Evolutionary conservation across 2,797 vertebrate species (phyloP), one percentile per base, ranked within the genome.

Genomic region (Brotula barbata): DNA sequence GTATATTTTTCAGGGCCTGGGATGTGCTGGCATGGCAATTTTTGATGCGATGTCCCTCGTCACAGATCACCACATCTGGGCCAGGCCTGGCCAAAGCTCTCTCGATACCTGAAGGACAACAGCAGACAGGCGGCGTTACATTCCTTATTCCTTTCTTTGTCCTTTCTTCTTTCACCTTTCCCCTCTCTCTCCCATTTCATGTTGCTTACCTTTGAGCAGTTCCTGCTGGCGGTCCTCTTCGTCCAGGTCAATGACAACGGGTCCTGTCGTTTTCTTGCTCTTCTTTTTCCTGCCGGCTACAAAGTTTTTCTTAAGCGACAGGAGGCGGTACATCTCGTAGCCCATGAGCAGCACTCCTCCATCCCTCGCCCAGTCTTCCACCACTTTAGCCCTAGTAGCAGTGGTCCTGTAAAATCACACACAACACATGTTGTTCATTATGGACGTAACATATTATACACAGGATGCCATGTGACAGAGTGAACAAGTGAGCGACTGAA

Each of bases 21-120:
- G 97, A 98, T 0, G 94, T 98, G 89, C 95, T 99, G 80, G 96
- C 97, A 2, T 98, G 97, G 80, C 96, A 99, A 90, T 99, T 99
- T 89, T 99, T 99, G 80, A 99, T 99, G 58, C 97, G 93, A 78
- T 99, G 97, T 20, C 97, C 97, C 85, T 99, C 97, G 5, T 99
- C 97, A 69, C 97, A 99, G 64, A 99, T 95, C 46, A 98, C 96
- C 53, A 99, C 93, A 10, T 99, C 96, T 1, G 97, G 96, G 23
- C 97, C 97, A 0, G 97, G 97, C 21, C 91, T 89, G 17, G 95
- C 91, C 76, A 99, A 86, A 14, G 97, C 96, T 75, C 92, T 94
- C 86, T 98, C 96, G 3, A 98, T 95, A 64, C 92, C 96, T 99
- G 71, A 48, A 53, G 40, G n/a, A 57, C 25, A 28, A 28, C 25